A percentile compares a stretch with the other conserved stretches of the same genome.
Conservation (phyloP, 2,797 vertebrate species). For the Xiphorhynchus erythropygius region DNA sequence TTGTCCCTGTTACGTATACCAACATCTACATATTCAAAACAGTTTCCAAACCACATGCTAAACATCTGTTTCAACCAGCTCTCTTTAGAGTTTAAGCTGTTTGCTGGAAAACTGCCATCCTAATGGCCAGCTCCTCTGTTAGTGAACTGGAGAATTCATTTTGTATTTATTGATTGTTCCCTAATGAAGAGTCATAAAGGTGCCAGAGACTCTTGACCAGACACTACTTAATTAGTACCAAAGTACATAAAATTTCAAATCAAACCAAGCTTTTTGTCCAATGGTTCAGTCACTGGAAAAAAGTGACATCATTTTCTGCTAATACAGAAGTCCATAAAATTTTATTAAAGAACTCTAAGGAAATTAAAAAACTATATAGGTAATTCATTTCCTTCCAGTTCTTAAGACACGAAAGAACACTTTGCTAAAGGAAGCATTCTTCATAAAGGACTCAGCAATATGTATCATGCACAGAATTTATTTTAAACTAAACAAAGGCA, state of each 20-base stretch:
- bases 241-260: constrained; percentile 40
- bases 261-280: background rate
- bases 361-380: constrained; percentile 15
- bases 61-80: constrained; percentile 55
- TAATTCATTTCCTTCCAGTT: constrained; percentile 2
- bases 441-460: background rate
- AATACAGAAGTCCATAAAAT: constrained; percentile 13
- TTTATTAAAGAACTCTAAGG: background rate
- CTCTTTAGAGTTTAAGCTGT: constrained; percentile 20
- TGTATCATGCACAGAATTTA: background rate
- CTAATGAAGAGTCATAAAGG: constrained; percentile 64
- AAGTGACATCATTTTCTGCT: constrained; percentile 3
- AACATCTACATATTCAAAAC: constrained; percentile 39
- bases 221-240: constrained; percentile 53
- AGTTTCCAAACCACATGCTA: constrained; percentile 4
- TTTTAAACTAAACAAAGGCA: background rate
- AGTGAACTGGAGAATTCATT: constrained; percentile 54
- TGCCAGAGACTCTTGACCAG: constrained; percentile 55
- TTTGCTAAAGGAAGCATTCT: background rate
- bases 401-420: background rate
- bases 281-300: background rate
- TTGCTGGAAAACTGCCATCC: constrained; percentile 41
- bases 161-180: constrained; percentile 49
- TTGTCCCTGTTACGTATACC: constrained; percentile 17
- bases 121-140: constrained; percentile 10